Evolutionary conservation across 2,797 vertebrate species (phyloP).

Genomic region (Takifugu ocellatus): DNA sequence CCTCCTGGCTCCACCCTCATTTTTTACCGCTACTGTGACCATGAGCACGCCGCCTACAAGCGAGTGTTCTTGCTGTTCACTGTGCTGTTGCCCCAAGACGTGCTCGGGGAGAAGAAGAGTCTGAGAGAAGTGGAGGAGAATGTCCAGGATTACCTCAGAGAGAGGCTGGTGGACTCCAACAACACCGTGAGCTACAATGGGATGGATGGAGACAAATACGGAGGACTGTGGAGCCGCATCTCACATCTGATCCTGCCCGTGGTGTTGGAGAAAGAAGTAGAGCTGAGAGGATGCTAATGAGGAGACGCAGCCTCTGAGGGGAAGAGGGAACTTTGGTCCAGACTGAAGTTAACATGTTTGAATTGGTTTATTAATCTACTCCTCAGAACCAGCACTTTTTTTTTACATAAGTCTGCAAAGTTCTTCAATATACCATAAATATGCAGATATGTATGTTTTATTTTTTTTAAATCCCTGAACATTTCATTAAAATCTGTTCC

Average conservation of each 20-base stretch:
- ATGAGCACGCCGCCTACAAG: slow-evolving; percentile 87
- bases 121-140: slow-evolving; percentile 80
- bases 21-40: slow-evolving; percentile 96
- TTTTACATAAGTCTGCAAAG: too few relatives aligned
- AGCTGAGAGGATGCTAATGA: slow-evolving; percentile 71
- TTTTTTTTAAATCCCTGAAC: too few relatives aligned
- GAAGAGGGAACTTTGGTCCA: slow-evolving; percentile 3
- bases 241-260: slow-evolving; percentile 89
- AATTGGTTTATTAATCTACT: slow-evolving; percentile 1
- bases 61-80: slow-evolving; percentile 85
- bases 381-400: slow-evolving; percentile 8
- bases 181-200: slow-evolving; percentile 57
- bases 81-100: slow-evolving; percentile 80
- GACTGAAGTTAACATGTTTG: slow-evolving; percentile 2
- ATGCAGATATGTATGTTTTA: too few relatives aligned
- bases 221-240: slow-evolving; percentile 94
- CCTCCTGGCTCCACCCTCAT: slow-evolving; percentile 88
- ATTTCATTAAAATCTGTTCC: too few relatives aligned
- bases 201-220: slow-evolving; percentile 85
- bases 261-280: slow-evolving; percentile 68
- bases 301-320: background rate
- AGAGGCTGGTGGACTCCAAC: slow-evolving; percentile 68
- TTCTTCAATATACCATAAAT: too few relatives aligned
- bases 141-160: slow-evolving; percentile 80
- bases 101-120: slow-evolving; percentile 45